phyloP scores from a whole-genome alignment of 2,113 vertebrate genomes.

The Pao palembangensis region DNA sequence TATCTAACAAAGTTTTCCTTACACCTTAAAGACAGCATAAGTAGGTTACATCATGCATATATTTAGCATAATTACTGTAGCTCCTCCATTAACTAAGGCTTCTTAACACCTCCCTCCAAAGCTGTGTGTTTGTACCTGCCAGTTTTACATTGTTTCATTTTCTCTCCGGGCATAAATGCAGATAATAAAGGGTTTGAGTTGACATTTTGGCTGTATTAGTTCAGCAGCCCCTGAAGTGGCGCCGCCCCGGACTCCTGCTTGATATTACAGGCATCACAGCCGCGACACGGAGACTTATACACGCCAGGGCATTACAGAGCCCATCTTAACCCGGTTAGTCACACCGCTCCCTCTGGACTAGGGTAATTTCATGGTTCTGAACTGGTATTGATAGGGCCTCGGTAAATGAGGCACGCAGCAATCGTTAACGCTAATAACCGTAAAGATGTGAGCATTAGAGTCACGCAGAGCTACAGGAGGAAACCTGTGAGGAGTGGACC shows the following conservation, averaged over 20 bases:
- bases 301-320: conserved; percentile 62
- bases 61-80: conserved; percentile 58
- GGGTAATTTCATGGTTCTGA: conserved; percentile 77
- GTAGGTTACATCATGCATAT: conserved; percentile 70
- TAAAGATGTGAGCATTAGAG: conserved; percentile 72
- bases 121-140: conserved; percentile 17
- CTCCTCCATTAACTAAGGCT: too few species aligned
- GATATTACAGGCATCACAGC: conserved; percentile 36
- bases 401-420: conserved; percentile 71
- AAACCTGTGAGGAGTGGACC: conserved; percentile 71
- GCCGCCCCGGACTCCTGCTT: conserved; percentile 11
- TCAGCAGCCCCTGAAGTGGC: conserved; percentile 24
- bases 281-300: conserved; percentile 65
- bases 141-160: conserved; percentile 26
- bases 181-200: conserved; percentile 50
- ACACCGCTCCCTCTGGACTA: conserved; percentile 64
- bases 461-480: conserved; percentile 60
- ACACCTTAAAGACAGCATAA: conserved; percentile 60
- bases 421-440: conserved; percentile 77
- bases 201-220: conserved; percentile 55
- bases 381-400: conserved; percentile 73
- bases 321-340: conserved; percentile 74
- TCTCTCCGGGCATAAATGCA: conserved; percentile 28
- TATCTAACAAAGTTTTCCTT: conserved; percentile 43
- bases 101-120: conserved; percentile 37